Percentiles rank a stretch among this genome's conserved stretches.
Evolutionary conservation across 2,888 invertebrate species (phyloP).

Genomic region (Mimumesa dahlbomi): DNA sequence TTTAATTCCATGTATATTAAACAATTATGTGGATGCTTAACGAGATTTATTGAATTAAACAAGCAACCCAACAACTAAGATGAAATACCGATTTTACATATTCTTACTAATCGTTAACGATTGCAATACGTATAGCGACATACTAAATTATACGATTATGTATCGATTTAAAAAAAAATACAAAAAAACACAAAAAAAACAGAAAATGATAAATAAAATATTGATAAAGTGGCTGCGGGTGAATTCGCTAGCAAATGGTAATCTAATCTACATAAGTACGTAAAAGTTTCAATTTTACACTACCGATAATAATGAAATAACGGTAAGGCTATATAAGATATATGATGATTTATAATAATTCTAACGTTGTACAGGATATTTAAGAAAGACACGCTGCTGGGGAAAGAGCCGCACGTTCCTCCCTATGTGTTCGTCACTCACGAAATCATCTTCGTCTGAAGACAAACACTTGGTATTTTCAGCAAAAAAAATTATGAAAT

Average conservation of each 20-base stretch:
- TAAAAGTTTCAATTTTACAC: constrained; percentile 80
- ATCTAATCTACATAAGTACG: constrained; percentile 77
- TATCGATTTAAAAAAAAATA: constrained; percentile 73
- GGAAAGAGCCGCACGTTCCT: constrained; percentile 70
- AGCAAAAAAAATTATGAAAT: no score
- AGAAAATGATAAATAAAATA: no score
- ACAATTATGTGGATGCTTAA: constrained; percentile 78
- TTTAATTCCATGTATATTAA: constrained; percentile 79
- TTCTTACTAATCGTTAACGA: constrained; percentile 80
- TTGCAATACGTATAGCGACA: constrained; percentile 78
- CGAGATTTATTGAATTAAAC: constrained; percentile 77
- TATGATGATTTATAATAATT: constrained; percentile 78
- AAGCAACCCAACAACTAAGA: constrained; percentile 68
- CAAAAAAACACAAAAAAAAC: constrained; percentile 63
- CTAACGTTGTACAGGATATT: constrained; percentile 80
- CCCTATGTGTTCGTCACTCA: constrained; percentile 29
- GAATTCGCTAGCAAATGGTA: constrained; percentile 70
- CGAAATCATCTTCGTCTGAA: background rate
- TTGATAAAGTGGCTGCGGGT: constrained; percentile 48
- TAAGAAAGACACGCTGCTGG: constrained; percentile 78
- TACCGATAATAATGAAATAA: constrained; percentile 80
- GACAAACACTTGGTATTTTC: constrained; percentile 24
- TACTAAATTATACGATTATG: constrained; percentile 77
- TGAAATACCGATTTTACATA: constrained; percentile 80
- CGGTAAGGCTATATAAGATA: constrained; percentile 78